Percentiles rank a stretch among this genome's conserved stretches.
Evolutionary conservation across 2,888 invertebrate genomes (phyloP).

Genomic region (Callinectes sapidus): DNA sequence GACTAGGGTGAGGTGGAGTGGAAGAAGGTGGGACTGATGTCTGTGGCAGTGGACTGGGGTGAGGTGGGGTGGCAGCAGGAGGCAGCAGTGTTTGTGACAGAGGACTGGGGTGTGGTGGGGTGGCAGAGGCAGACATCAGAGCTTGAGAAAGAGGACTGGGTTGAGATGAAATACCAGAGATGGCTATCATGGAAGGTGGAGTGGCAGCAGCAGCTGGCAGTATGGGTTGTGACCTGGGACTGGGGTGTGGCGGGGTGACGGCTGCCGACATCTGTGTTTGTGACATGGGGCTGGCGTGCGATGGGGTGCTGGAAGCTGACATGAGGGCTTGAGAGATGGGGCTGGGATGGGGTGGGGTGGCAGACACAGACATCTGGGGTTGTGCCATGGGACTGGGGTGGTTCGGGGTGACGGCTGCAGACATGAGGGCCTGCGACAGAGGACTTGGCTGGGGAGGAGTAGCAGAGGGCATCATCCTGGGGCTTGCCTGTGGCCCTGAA

Average conservation of each 20-base stretch:
- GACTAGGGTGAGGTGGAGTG: background rate
- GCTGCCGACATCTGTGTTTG: background rate
- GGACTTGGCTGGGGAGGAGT: slow-evolving; percentile 34
- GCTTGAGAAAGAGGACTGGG: slow-evolving; percentile 7
- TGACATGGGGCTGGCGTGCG: background rate
- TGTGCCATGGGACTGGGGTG: background rate
- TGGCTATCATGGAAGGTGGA: background rate
- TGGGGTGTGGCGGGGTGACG: slow-evolving; percentile 1
- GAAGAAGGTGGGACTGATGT: background rate
- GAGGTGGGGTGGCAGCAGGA: background rate
- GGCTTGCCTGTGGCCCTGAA: background rate
- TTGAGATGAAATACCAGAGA: background rate
- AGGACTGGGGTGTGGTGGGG: background rate
- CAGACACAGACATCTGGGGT: slow-evolving; percentile 13
- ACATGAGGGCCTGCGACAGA: background rate
- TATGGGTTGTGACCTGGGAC: background rate
- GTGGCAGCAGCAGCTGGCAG: slow-evolving; percentile 29
- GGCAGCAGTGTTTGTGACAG: background rate
- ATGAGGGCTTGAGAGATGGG: background rate
- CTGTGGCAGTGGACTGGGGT: slow-evolving; percentile 7
- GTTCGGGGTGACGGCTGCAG: background rate
- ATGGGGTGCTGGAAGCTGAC: background rate
- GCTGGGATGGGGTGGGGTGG: background rate
- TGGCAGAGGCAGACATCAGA: background rate
- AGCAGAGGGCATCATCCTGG: background rate